phyloP scores from a whole-genome alignment of 2,113 vertebrate species.

The Eonycteris spelaea region DNA sequence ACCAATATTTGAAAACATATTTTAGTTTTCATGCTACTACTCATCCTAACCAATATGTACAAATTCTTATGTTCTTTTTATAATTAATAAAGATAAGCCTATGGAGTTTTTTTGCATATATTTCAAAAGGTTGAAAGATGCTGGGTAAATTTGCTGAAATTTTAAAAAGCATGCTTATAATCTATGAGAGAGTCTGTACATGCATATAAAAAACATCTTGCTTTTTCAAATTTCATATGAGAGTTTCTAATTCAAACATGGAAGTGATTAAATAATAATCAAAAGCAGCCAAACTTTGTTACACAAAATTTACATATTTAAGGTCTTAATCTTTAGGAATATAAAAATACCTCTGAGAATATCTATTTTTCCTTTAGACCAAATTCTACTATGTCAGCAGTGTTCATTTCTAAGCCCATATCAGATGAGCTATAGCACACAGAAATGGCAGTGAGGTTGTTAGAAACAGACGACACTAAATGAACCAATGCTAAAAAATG shows the following conservation, averaged over 20 bases:
- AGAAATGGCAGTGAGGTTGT: neutral
- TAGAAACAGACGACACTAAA: neutral
- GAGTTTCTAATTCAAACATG: neutral
- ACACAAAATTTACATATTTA: neutral
- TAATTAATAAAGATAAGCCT: neutral
- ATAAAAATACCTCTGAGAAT: neutral
- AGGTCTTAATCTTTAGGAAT: neutral
- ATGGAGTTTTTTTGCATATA: neutral
- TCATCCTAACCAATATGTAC: neutral
- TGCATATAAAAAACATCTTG: neutral
- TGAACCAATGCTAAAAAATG: neutral
- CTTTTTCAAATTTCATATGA: neutral
- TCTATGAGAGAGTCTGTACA: neutral
- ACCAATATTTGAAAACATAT: conserved; percentile 75
- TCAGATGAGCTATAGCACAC: neutral
- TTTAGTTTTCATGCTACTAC: neutral
- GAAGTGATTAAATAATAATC: neutral
- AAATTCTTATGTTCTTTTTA: neutral
- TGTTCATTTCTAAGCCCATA: neutral
- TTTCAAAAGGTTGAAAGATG: neutral
- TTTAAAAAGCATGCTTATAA: neutral
- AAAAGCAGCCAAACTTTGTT: neutral
- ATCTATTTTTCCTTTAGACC: neutral
- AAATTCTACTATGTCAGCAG: neutral
- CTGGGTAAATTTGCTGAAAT: neutral